Conservation (phyloP, 2,113 vertebrate species). For the Oreochromis spilurus region DNA sequence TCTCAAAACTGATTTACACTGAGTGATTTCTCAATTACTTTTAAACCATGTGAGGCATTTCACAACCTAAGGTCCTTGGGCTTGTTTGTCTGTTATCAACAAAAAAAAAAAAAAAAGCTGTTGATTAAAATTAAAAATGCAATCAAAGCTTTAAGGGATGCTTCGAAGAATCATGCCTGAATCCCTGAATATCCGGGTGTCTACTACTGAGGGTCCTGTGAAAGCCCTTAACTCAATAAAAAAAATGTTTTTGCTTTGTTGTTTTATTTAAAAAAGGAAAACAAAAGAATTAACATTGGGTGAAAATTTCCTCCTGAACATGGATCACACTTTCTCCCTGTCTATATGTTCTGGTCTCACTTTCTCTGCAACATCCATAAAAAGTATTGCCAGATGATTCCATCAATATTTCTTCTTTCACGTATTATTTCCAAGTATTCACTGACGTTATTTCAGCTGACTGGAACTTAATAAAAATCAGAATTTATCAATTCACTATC, state of each 20-base stretch:
- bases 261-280: background rate
- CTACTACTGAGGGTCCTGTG: background rate
- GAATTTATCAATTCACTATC: background rate
- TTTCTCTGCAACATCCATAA: background rate
- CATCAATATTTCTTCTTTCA: background rate
- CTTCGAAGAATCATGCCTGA: background rate
- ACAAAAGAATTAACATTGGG: background rate
- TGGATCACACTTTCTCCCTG: background rate
- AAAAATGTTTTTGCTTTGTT: background rate
- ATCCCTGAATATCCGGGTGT: background rate
- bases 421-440: background rate
- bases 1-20: conserved; percentile 9
- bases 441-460: background rate
- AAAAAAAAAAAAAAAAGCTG: background rate
- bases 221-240: background rate
- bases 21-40: conserved; percentile 32
- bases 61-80: background rate
- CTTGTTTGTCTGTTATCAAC: background rate
- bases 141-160: background rate
- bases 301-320: background rate
- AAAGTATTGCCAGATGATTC: background rate
- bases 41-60: background rate
- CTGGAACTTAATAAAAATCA: background rate
- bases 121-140: background rate
- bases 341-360: background rate